Conservation (phyloP, 1,140 invertebrate species). For the Saxidomus purpurata region DNA sequence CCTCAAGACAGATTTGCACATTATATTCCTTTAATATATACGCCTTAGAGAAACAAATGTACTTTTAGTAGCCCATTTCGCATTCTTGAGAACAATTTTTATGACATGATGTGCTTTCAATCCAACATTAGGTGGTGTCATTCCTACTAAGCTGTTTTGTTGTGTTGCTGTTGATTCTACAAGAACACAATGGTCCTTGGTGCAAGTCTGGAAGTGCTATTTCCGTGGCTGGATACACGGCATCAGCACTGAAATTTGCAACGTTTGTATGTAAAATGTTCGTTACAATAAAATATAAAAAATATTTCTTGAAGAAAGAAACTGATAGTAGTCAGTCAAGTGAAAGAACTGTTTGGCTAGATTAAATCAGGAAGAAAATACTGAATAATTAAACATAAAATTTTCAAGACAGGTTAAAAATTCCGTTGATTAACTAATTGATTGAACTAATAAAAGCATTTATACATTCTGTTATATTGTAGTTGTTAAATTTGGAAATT, state of each 20-base stretch:
- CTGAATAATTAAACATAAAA: not conserved
- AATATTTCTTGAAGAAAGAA: no score
- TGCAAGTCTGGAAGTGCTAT: not conserved
- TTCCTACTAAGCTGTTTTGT: not conserved
- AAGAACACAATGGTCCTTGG: slow-evolving; percentile 10
- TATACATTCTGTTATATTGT: not conserved
- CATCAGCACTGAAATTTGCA: not conserved
- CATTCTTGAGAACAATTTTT: no score
- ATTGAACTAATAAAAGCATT: not conserved
- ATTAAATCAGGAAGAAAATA: not conserved
- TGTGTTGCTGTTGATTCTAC: not conserved
- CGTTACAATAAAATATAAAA: no score
- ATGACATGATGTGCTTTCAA: no score
- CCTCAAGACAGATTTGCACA: no score
- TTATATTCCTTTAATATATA: no score
- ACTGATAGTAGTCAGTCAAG: not conserved
- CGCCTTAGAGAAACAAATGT: no score
- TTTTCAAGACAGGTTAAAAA: not conserved
- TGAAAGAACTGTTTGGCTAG: not conserved
- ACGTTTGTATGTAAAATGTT: slow-evolving; percentile 15
- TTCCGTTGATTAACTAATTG: not conserved
- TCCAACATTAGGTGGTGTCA: not conserved
- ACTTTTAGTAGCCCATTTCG: no score
- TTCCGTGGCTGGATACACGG: not conserved
- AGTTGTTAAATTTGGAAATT: not conserved